Conservation (phyloP, 2,797 vertebrate genomes). For the Lepus oiostolus region DNA sequence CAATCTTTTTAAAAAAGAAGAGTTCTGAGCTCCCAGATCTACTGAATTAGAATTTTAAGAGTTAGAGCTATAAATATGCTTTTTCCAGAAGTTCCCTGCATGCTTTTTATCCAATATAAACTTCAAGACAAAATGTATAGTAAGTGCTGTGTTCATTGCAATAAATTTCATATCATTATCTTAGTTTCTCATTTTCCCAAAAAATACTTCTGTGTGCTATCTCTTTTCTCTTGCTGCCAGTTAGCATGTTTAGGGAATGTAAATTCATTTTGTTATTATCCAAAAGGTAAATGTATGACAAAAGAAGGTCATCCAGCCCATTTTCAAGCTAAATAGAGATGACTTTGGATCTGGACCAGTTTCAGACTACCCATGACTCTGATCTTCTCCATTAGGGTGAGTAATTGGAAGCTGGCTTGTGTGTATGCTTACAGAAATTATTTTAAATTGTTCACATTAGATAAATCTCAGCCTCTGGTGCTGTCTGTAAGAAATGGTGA, state of each 20-base stretch:
- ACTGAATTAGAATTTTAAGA: constrained; percentile 28
- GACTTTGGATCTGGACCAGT: constrained; percentile 48
- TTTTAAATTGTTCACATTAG: constrained; percentile 79
- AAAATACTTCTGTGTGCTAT: constrained; percentile 49
- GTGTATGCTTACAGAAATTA: constrained; percentile 75
- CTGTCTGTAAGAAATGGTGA: constrained; percentile 65
- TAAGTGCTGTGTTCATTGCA: constrained; percentile 42
- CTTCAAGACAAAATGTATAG: constrained; percentile 47
- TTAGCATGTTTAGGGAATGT: constrained; percentile 44
- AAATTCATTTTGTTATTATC: constrained; percentile 62
- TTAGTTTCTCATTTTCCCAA: background rate
- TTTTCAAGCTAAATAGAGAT: constrained; percentile 60
- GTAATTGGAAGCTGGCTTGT: constrained; percentile 71
- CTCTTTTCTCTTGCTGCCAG: constrained; percentile 21
- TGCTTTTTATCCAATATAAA: constrained; percentile 45
- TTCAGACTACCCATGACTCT: constrained; percentile 64
- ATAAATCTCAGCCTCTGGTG: constrained; percentile 60
- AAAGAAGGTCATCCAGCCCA: constrained; percentile 46
- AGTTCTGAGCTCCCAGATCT: background rate
- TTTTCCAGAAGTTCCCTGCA: constrained; percentile 32
- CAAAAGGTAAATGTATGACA: constrained; percentile 60
- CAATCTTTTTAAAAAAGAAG: background rate
- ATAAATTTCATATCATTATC: constrained; percentile 4
- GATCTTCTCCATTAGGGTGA: constrained; percentile 77
- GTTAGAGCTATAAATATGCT: background rate